These are phyloP conservation scores for Synodontis membranacea DNA, from an alignment of 2,113 vertebrate species.

Conservation along the genomic window DNA sequence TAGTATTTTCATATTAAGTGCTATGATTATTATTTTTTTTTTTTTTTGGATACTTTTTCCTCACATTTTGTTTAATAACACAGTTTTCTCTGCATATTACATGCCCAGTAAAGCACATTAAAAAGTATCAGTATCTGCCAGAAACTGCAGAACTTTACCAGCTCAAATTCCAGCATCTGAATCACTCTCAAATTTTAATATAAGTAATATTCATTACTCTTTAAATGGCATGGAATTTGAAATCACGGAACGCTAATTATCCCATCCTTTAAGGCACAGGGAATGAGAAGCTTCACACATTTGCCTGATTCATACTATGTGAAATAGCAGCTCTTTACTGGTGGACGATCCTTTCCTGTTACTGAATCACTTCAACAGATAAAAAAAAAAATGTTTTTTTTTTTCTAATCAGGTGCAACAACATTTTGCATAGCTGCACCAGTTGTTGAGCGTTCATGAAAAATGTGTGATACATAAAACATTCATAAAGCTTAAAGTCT, in stretches of 20 bases:
- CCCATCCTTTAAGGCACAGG: neutral
- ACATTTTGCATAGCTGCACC: constrained; percentile 9
- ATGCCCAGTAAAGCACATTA: neutral
- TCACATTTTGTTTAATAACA: neutral
- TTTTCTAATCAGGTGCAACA: neutral
- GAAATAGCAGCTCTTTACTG: constrained; percentile 3
- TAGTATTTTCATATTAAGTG: neutral
- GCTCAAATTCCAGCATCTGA: constrained; percentile 13
- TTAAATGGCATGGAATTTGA: neutral
- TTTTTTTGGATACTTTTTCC: neutral
- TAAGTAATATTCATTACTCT: neutral
- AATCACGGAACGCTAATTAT: neutral
- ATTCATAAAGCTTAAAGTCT: neutral
- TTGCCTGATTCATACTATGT: neutral
- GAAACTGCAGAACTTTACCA: neutral
- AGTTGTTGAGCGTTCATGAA: constrained; percentile 1
- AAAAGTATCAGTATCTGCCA: neutral
- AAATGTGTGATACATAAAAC: constrained; percentile 9
- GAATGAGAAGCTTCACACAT: neutral
- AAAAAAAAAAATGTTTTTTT: neutral
- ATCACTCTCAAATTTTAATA: neutral
- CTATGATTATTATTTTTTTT: neutral
- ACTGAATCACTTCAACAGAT: constrained; percentile 7
- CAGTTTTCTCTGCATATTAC: neutral
- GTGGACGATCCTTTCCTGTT: neutral